These are phyloP conservation scores for Gopherus evgoodei DNA, from an alignment of 2,113 vertebrate genomes.

Conservation along the genomic window DNA sequence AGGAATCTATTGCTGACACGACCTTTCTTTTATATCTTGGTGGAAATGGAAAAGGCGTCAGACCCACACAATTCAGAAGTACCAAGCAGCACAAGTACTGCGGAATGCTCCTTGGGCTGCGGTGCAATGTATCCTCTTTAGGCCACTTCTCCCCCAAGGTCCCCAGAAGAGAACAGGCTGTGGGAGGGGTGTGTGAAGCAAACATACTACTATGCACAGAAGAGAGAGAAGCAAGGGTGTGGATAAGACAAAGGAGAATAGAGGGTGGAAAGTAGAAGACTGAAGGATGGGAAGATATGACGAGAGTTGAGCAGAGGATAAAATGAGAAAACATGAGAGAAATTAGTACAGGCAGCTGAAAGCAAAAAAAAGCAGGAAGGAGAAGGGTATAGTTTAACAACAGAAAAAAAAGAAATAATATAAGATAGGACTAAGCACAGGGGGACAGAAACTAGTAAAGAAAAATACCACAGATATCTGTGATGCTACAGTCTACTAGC, in stretches of 20 bases:
- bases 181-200: too few relatives aligned
- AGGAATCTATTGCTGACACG: not conserved
- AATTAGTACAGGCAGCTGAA: not conserved
- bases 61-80: not conserved
- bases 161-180: not conserved
- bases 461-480: not conserved
- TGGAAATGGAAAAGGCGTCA: not conserved
- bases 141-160: not conserved
- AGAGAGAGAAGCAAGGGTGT: not conserved
- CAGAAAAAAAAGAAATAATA: not conserved
- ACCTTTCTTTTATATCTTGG: not conserved
- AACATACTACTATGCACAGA: too few relatives aligned
- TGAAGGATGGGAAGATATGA: not conserved
- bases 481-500: not conserved
- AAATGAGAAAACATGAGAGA: fast-evolving
- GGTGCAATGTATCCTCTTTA: not conserved
- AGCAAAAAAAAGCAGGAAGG: not conserved
- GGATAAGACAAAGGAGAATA: not conserved
- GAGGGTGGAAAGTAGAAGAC: not conserved
- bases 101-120: too few relatives aligned
- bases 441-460: not conserved
- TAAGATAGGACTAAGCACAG: not conserved
- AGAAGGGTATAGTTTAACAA: not conserved
- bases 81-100: not conserved
- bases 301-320: not conserved